Base-by-base conservation (phyloP, 2,888 invertebrate genomes). In the Trachelus stipa region DNA sequence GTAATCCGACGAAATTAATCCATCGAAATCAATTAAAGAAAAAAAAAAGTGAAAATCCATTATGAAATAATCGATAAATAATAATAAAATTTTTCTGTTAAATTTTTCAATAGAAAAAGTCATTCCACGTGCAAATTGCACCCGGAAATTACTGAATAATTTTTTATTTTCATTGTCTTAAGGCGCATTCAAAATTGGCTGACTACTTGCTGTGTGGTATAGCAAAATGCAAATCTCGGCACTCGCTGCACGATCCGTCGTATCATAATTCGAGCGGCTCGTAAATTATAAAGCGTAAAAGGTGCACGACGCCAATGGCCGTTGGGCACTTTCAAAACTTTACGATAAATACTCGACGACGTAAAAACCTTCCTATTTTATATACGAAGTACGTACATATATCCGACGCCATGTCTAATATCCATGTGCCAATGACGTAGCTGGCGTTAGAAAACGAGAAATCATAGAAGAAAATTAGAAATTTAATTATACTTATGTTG, bases 251-350 rank as follows among this genome's bases (percentile, higher is more conserved):
- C 33, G 34, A 76, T 76, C 73, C 11, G 34, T 35, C 68, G 73
- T 23, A 73, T 76, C 34, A 73, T 31, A 37, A 56, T 33, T 15
- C 69, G 34, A 68, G 15, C 33, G 68, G 31, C 31, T 68, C 37
- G 68, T 76, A 78, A 76, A 79, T 68, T 34, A 34, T 69, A 68
- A 73, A 69, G 68, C 9, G n/a, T 68, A 69, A 34, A 76, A 79
- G 68, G 73, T 34, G 34, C 73, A 68, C 73, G 69, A 76, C 76
- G 73, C 68, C 73, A 78, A 76, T 73, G 76, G 68, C 78, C 73
- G 73, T 33, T 68, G 73, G 75, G 75, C 73, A 76, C 79, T 73
- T 76, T 76, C 79, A 76, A 79, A 79, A 76, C 69, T 69, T 34
- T 35, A 40, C 23, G 30, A 69, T 68, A 56, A 56, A 56, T 56